These are phyloP conservation scores for Tyrannus savana DNA, from an alignment of 2,113 vertebrate genomes.

Conservation along the genomic window DNA sequence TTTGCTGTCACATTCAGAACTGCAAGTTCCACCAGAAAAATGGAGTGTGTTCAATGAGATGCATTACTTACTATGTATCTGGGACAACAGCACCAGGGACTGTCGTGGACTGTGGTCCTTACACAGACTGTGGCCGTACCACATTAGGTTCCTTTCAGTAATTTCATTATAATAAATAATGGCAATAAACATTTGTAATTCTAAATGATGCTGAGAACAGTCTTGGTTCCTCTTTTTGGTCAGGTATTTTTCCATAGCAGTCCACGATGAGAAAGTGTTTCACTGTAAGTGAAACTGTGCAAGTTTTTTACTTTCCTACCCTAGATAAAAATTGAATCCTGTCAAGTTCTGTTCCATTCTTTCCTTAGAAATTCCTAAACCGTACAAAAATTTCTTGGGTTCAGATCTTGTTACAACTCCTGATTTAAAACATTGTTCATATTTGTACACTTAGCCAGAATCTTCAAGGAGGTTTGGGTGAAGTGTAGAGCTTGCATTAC, in stretches of 20 bases:
- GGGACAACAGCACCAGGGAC: background rate
- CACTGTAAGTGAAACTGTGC: background rate
- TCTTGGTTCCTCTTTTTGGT: background rate
- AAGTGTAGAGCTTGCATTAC: background rate
- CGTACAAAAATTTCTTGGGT: background rate
- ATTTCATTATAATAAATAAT: background rate
- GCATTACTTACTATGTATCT: background rate
- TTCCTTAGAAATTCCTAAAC: background rate
- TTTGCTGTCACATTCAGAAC: conserved; percentile 32
- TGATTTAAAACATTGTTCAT: background rate
- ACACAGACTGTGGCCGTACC: background rate
- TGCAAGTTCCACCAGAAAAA: conserved; percentile 4
- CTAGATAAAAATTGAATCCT: background rate
- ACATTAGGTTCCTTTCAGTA: background rate
- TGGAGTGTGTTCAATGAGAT: background rate
- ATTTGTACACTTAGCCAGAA: background rate
- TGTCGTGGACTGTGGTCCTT: background rate
- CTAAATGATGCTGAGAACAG: background rate
- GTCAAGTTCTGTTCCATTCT: background rate
- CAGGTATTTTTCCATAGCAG: background rate
- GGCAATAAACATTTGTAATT: background rate
- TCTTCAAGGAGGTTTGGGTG: background rate
- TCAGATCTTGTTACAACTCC: background rate
- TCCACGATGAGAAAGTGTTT: background rate
- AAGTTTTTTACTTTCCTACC: background rate